phyloP scores from a whole-genome alignment of 2,797 vertebrate species.

The Spinibarbus caldwelli region DNA sequence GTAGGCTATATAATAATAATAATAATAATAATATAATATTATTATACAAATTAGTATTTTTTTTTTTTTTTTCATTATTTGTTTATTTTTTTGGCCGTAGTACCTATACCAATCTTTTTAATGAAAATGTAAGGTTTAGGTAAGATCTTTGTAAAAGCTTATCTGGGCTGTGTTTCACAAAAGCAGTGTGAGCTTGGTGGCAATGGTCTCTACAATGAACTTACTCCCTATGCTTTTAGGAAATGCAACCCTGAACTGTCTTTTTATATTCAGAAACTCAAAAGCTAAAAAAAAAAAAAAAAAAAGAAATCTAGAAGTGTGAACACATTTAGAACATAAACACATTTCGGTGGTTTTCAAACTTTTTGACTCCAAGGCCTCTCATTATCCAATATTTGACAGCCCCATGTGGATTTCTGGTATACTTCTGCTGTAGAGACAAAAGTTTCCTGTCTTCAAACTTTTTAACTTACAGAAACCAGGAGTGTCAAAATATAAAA shows the following conservation, averaged over 20 bases:
- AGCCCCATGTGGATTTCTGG: too few relatives aligned
- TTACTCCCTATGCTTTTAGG: background rate
- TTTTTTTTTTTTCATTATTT: background rate
- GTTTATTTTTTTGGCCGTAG: background rate
- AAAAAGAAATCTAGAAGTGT: too few relatives aligned
- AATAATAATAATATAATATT: too few relatives aligned
- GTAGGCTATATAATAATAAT: too few relatives aligned
- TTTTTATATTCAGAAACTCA: background rate
- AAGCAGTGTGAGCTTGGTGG: background rate
- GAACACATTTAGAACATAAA: background rate
- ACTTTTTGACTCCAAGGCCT: background rate
- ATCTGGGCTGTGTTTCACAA: background rate
- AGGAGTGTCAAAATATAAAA: too few relatives aligned
- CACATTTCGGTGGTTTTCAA: background rate
- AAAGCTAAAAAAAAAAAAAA: background rate
- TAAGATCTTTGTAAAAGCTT: background rate
- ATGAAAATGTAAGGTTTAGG: background rate
- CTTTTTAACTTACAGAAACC: too few relatives aligned
- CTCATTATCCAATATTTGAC: background rate
- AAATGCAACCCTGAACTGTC: background rate
- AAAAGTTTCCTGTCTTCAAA: too few relatives aligned
- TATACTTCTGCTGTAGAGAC: too few relatives aligned
- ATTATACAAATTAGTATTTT: too few relatives aligned
- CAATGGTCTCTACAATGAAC: background rate
- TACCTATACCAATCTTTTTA: background rate